Base-by-base conservation (phyloP, 2,888 invertebrate genomes). In the Sabellastarte sp. region DNA sequence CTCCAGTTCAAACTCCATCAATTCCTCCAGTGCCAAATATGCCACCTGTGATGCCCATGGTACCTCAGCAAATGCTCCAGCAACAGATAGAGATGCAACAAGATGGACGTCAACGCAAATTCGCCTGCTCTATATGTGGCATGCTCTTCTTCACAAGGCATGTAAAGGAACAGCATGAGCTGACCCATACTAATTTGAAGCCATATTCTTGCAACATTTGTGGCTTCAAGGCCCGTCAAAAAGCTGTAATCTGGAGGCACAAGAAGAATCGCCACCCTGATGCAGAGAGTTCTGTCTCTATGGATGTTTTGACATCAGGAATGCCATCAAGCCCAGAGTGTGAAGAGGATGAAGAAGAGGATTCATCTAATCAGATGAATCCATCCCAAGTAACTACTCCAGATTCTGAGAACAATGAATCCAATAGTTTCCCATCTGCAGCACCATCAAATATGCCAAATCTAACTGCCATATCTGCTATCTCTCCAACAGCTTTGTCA, bases 141-240 rank as follows among this genome's bases (percentile, higher is more conserved):
- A 53, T n/a, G 26, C 53, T 10, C 20, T 53, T 53, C 26, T 26
- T 10, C 20, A n/a, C 26, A 5, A 10, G 53, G 5, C 53, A 53
- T 26, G 53, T 53, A n/a, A n/a, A n/a, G 26, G 20, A 53, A 53
- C 53, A 53, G 53, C 53, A 53, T 26, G 53, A 10, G 26, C 53
- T 53, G 53, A 53, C 53, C 26, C 53, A 53, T 26, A 53, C 53
- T 5, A n/a, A 10, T 5, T 26, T 53, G 24, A 53, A 53, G 26
- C 53, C 53, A 26, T 53, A 53, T 53, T 15, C 4, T 15, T 53
- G 53, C 26, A 26, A 53, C 53, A 53, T 53, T 26, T 53, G 53
- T 26, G 53, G 53, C 53, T 53, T 53, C 26, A 15, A 26, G 26
- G 53, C 53, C 20, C 10, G 53, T 5, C 53, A 53, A 26, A 53